A percentile compares a stretch with the other conserved stretches of the same genome.
Evolutionary conservation across 1,140 invertebrate genomes (phyloP).

Genomic region (Nebria ingens): DNA sequence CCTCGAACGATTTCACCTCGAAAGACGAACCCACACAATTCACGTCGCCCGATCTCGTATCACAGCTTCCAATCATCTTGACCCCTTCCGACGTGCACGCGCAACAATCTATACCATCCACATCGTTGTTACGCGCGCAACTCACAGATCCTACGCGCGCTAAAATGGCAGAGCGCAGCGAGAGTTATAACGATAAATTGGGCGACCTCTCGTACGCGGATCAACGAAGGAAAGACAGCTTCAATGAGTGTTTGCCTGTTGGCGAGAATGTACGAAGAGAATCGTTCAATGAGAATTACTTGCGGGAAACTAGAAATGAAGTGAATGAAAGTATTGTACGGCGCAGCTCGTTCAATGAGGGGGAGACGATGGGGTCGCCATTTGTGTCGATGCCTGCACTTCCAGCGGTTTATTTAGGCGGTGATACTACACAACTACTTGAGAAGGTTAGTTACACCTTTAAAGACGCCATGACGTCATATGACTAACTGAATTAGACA

Average conservation of each 20-base stretch:
- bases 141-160: background rate
- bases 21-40: background rate
- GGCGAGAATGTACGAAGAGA: constrained; percentile 22
- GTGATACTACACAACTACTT: constrained; percentile 42
- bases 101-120: too few species aligned
- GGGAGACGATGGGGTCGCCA: constrained; percentile 34
- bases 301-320: constrained; percentile 19
- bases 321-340: constrained; percentile 23
- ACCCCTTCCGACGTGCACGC: too few species aligned
- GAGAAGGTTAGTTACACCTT: constrained; percentile 46
- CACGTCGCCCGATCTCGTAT: too few species aligned
- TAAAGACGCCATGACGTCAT: constrained; percentile 8
- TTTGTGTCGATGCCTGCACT: constrained; percentile 50
- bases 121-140: too few species aligned
- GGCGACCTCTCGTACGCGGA: constrained; percentile 21
- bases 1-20: background rate
- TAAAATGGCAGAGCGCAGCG: constrained; percentile 24
- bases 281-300: constrained; percentile 32
- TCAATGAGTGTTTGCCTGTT: constrained; percentile 11
- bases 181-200: constrained; percentile 30
- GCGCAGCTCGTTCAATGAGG: constrained; percentile 22
- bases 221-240: constrained; percentile 13
- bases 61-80: background rate
- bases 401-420: constrained; percentile 45
- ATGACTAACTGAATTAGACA: background rate